phyloP scores from a whole-genome alignment of 2,888 invertebrate genomes.

The Pristionchus arcanus region DNA sequence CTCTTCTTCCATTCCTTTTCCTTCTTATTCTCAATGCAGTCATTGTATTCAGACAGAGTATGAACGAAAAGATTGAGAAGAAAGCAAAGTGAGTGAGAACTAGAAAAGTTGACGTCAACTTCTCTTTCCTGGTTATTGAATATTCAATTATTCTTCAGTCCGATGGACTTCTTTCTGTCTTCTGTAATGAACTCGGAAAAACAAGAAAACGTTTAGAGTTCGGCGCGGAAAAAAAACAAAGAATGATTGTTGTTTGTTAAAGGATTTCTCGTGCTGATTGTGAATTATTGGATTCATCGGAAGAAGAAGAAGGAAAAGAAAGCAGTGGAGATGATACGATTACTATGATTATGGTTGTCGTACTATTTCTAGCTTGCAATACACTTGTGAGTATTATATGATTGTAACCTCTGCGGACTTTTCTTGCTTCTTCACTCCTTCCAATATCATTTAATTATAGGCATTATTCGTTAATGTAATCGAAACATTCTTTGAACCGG shows the following conservation, averaged over 20 bases:
- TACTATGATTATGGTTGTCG: slow-evolving; percentile 79
- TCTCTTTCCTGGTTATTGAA: not conserved
- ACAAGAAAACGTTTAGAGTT: not conserved
- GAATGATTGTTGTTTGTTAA: not conserved
- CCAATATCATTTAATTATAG: slow-evolving; percentile 55
- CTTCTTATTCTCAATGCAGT: slow-evolving; percentile 78
- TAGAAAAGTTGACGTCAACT: not conserved
- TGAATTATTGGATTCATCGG: not conserved
- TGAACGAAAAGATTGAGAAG: slow-evolving; percentile 44
- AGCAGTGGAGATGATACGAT: slow-evolving; percentile 76
- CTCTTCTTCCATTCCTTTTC: slow-evolving; percentile 78
- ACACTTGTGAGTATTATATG: slow-evolving; percentile 66
- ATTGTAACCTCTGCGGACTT: not conserved
- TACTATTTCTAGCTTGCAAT: slow-evolving; percentile 78
- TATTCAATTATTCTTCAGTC: not conserved
- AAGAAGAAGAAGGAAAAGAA: slow-evolving; percentile 26
- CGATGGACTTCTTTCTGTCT: not conserved
- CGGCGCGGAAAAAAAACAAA: not conserved
- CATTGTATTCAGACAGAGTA: slow-evolving; percentile 73
- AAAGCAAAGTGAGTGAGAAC: slow-evolving; percentile 33
- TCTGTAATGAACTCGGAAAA: not conserved
- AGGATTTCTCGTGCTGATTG: slow-evolving; percentile 43
- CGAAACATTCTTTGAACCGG: slow-evolving; percentile 78
- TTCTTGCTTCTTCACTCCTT: not conserved
- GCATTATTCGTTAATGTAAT: slow-evolving; percentile 78